These are phyloP conservation scores for Phytoseiulus persimilis DNA, from an alignment of 2,888 invertebrate species.

Conservation along the genomic window DNA sequence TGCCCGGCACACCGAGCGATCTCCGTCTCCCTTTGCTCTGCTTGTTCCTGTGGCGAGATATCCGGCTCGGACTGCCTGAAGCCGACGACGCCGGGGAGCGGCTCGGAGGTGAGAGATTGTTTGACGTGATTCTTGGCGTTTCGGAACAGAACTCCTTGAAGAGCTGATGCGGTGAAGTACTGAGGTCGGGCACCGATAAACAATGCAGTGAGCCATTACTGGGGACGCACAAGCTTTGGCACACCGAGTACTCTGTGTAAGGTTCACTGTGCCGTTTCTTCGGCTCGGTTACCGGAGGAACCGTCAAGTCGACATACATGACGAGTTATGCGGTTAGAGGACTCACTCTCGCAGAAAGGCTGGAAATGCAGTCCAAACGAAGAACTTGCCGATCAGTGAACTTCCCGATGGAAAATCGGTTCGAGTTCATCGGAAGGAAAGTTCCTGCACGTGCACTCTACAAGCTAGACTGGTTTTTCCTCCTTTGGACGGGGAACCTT, in stretches of 20 bases:
- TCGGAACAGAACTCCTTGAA: constrained; percentile 32
- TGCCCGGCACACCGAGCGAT: constrained; percentile 30
- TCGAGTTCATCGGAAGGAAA: background rate
- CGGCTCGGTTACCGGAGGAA: constrained; percentile 10
- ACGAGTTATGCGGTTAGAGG: background rate
- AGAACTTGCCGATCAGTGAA: background rate
- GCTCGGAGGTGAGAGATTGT: constrained; percentile 11
- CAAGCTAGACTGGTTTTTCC: background rate
- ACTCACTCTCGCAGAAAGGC: background rate
- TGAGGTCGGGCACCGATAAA: constrained; percentile 38
- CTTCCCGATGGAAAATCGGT: background rate
- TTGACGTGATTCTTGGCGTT: background rate
- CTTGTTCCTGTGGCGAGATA: constrained; percentile 16
- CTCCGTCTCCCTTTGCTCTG: constrained; percentile 27
- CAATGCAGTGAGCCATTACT: constrained; percentile 14
- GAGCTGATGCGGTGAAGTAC: constrained; percentile 36
- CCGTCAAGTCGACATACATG: constrained; percentile 30
- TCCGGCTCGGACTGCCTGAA: constrained; percentile 10
- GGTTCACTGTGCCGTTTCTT: constrained; percentile 37
- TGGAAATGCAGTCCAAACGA: background rate
- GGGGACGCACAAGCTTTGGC: constrained; percentile 29
- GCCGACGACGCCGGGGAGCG: constrained; percentile 20
- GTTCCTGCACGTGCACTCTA: background rate
- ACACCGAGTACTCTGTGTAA: constrained; percentile 32
- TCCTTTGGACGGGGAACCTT: background rate